Conservation (phyloP, 2,797 vertebrate genomes). For the Lepus townsendii region DNA sequence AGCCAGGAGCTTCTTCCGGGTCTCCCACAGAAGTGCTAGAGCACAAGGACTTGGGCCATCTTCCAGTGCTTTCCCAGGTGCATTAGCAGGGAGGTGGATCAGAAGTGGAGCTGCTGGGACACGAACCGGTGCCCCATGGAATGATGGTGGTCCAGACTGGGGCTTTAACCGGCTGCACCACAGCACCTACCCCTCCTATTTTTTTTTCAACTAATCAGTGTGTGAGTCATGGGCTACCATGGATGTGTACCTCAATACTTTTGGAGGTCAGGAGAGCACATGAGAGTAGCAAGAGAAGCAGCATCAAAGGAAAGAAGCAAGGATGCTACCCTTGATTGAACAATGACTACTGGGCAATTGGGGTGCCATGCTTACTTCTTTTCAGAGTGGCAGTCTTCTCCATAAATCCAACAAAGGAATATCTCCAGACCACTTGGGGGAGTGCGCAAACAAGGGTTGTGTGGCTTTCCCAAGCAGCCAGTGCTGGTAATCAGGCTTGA, state of each 20-base stretch:
- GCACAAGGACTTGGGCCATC: too few species aligned
- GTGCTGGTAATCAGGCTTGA: constrained; percentile 31
- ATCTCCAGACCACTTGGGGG: neutral
- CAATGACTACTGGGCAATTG: neutral
- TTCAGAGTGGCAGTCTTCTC: neutral
- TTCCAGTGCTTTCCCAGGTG: too few species aligned
- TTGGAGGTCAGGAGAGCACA: neutral
- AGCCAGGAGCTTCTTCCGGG: too few species aligned
- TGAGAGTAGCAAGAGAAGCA: neutral
- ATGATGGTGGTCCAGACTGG: too few species aligned
- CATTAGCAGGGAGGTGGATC: too few species aligned
- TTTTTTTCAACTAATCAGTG: neutral
- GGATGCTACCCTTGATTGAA: neutral
- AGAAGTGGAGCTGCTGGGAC: too few species aligned
- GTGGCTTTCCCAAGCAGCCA: neutral
- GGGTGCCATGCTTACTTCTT: neutral
- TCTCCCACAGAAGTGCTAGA: too few species aligned
- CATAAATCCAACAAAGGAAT: neutral
- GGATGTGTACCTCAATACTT: neutral
- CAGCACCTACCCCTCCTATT: too few species aligned
- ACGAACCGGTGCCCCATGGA: too few species aligned
- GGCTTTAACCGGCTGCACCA: too few species aligned
- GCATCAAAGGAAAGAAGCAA: constrained; percentile 6
- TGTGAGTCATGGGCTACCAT: neutral
- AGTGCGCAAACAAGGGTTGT: constrained; percentile 1